A percentile compares a stretch with the other conserved stretches of the same genome.
phyloP scores from a whole-genome alignment of 2,888 invertebrate genomes.

The Malachius bipustulatus region DNA sequence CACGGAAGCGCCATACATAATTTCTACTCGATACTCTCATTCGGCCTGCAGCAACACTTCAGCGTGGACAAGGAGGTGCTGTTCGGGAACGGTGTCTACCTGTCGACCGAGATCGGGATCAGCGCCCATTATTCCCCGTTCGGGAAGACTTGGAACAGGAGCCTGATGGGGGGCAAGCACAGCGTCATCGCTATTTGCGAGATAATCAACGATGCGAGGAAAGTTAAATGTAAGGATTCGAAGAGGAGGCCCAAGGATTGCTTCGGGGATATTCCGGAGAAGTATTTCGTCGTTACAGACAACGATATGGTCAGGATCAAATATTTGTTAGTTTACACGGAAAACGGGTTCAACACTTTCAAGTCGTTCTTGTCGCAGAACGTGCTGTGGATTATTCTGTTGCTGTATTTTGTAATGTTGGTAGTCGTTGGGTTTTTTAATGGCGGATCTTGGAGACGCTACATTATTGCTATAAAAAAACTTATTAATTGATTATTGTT shows the following conservation, averaged over 20 bases:
- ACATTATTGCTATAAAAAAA: too few relatives aligned
- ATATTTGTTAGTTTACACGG: slow-evolving; percentile 58
- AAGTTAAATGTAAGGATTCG: slow-evolving; percentile 43
- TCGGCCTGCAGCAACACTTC: slow-evolving; percentile 63
- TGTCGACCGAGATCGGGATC: slow-evolving; percentile 61
- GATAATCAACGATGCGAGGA: slow-evolving; percentile 58
- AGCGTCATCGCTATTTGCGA: slow-evolving; percentile 73
- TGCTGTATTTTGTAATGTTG: slow-evolving; percentile 19
- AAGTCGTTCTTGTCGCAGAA: slow-evolving; percentile 19
- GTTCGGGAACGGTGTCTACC: slow-evolving; percentile 62
- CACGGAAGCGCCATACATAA: slow-evolving; percentile 74
- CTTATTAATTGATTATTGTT: too few relatives aligned
- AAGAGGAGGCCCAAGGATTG: too few relatives aligned
- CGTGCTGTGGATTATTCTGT: slow-evolving; percentile 18
- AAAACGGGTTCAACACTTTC: slow-evolving; percentile 16
- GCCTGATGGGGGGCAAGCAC: slow-evolving; percentile 60
- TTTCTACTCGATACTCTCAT: slow-evolving; percentile 67
- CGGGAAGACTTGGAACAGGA: slow-evolving; percentile 65
- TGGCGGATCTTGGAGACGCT: slow-evolving; percentile 9
- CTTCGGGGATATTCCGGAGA: slow-evolving; percentile 44
- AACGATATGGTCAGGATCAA: slow-evolving; percentile 63
- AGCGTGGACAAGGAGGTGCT: slow-evolving; percentile 44
- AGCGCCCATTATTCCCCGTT: slow-evolving; percentile 61
- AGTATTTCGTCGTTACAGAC: slow-evolving; percentile 65
- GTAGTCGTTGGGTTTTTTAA: slow-evolving; percentile 18